Evolutionary conservation across 1,140 invertebrate genomes (phyloP), one percentile per base, ranked within the genome.

Genomic region (Saxidomus purpurata): DNA sequence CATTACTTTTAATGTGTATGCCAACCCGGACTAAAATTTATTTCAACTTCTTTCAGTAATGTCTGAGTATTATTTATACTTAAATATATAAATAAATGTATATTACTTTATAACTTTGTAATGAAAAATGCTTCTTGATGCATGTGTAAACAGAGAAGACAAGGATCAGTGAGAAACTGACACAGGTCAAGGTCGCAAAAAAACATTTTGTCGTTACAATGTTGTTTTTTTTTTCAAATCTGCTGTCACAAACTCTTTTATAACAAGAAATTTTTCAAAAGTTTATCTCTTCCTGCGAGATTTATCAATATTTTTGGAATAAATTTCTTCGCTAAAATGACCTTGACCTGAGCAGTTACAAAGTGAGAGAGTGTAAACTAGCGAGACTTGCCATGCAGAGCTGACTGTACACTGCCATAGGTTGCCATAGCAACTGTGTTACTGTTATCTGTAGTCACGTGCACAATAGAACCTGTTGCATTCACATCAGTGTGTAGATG

Each of bases 401-500:
- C 92, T 85, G 95, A 94, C 88, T 95, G 94, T 92, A 94, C 93
- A 93, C 95, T 95, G 90, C 95, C 95, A 94, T 95, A 95, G 88
- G 95, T 95, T 85, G 94, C 94, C 94, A 95, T 94, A 77, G 94
- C 92, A 90, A 94, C 94, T 63, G 90, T 92, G 92, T 94, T 92
- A 92, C 91, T 92, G 90, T 91, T 93, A 93, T 95, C 94, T 55
- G 94, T 94, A 83, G 93, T 94, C 90, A 96, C 91, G 88, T 92
- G 92, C 74, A 95, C 94, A 89, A 95, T 93, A 81, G 94, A 95
- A 92, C 95, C 95, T 92, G 93, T 94, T 52, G 94, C 93, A 81
- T 95, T 95, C 79, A 95, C 93, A 90, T 95, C 94, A 13, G 95
- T 95, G 9, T 91, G 97, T 63, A 99, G 97, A 85, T 97, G 97